Conservation (phyloP, 2,888 invertebrate species). For the Bhutanitis thaidina region DNA sequence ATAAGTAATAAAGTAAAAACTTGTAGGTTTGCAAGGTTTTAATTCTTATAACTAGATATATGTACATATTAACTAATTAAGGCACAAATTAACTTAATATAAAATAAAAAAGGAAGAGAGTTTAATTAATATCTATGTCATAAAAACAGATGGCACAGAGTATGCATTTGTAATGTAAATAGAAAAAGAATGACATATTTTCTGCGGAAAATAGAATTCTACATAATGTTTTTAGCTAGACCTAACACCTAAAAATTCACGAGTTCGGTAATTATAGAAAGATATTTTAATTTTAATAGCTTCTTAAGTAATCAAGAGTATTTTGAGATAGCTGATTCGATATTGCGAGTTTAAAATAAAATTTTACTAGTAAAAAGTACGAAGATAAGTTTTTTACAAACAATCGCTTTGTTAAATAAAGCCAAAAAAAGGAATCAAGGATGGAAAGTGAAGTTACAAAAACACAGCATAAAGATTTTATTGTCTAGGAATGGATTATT, state of each 20-base stretch:
- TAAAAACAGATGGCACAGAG: constrained; percentile 19
- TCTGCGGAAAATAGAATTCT: too few relatives aligned
- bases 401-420: too few relatives aligned
- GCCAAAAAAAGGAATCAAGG: not conserved
- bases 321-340: too few relatives aligned
- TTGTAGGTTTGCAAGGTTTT: constrained; percentile 32
- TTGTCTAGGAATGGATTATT: not conserved
- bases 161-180: constrained; percentile 2
- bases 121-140: not conserved
- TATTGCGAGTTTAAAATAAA: too few relatives aligned
- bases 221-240: too few relatives aligned
- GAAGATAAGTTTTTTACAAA: too few relatives aligned
- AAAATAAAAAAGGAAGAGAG: not conserved
- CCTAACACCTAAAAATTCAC: too few relatives aligned
- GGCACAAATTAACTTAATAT: constrained; percentile 11
- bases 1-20: not conserved
- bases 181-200: too few relatives aligned
- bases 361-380: too few relatives aligned
- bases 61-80: constrained; percentile 15
- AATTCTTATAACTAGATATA: constrained; percentile 30
- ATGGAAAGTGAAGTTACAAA: not conserved
- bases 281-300: too few relatives aligned
- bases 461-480: not conserved
- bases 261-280: too few relatives aligned
- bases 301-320: too few relatives aligned